Conservation (phyloP, 92 coral and sea anemone species). For the Galaxea fascicularis region DNA sequence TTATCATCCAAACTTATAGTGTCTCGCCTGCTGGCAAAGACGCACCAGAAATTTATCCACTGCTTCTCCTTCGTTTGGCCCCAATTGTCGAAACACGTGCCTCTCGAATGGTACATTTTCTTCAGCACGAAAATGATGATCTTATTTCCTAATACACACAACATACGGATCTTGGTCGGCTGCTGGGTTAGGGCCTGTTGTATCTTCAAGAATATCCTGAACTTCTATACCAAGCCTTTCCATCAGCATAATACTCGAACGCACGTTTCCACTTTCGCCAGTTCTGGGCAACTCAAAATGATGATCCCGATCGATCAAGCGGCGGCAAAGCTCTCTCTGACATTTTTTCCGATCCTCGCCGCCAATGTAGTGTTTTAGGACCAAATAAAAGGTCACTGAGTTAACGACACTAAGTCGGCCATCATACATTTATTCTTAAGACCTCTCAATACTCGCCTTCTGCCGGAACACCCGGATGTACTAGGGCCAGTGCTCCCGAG, state of each 20-base stretch:
- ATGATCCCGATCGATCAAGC: slow-evolving; percentile 54
- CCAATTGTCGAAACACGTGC: slow-evolving; percentile 59
- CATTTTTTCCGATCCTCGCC: slow-evolving; percentile 22
- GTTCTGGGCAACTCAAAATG: slow-evolving; percentile 40
- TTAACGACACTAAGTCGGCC: neutral
- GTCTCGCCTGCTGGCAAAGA: slow-evolving; percentile 59
- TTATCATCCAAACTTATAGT: slow-evolving; percentile 74
- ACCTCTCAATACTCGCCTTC: no score
- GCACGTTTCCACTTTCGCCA: slow-evolving; percentile 65
- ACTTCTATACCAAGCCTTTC: slow-evolving; percentile 64
- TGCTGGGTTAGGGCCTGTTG: slow-evolving; percentile 41
- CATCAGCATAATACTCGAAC: slow-evolving; percentile 55
- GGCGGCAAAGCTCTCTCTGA: slow-evolving; percentile 9
- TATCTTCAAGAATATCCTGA: slow-evolving; percentile 67
- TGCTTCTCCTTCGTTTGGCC: slow-evolving; percentile 49
- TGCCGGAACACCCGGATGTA: no score
- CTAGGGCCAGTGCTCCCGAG: no score
- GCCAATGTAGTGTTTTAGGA: slow-evolving; percentile 33
- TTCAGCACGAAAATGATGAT: slow-evolving; percentile 45
- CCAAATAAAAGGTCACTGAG: slow-evolving; percentile 4
- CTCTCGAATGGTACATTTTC: slow-evolving; percentile 57
- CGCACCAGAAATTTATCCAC: slow-evolving; percentile 58
- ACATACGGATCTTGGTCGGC: slow-evolving; percentile 22
- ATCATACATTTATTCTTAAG: no score
- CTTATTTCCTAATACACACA: slow-evolving; percentile 59